A percentile compares a stretch with the other conserved stretches of the same genome.
Conservation (phyloP, 2,888 invertebrate species). For the Eremobia ochroleuca region DNA sequence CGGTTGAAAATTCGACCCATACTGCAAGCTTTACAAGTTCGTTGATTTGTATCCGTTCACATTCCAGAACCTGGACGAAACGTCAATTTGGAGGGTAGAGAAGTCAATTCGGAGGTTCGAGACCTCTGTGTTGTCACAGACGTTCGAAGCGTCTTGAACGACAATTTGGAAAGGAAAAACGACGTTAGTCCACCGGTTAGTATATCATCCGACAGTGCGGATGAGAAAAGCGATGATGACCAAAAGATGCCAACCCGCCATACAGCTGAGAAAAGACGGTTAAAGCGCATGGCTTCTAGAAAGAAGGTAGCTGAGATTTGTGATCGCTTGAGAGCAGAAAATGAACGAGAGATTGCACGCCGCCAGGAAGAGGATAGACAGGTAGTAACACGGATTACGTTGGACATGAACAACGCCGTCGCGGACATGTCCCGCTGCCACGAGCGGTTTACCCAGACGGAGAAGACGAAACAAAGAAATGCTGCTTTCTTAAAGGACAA, state of each 20-base stretch:
- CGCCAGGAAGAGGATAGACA: neutral
- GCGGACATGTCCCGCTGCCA: neutral
- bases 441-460: neutral
- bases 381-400: neutral
- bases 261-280: neutral
- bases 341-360: neutral
- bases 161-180: neutral
- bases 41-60: neutral
- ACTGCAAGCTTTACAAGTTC: neutral
- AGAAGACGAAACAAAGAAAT: neutral
- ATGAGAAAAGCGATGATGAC: constrained; percentile 4
- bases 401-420: neutral
- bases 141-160: neutral
- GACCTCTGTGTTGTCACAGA: no score
- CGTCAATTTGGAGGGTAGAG: neutral
- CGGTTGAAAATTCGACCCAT: neutral
- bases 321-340: neutral
- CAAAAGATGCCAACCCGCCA: neutral
- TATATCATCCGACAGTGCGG: neutral
- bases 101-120: neutral
- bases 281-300: neutral
- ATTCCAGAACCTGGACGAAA: constrained; percentile 10
- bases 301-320: constrained; percentile 4
- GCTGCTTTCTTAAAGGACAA: neutral
- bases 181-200: neutral